phyloP scores from a whole-genome alignment of 1,140 invertebrate species.

The Phocides pigmalion region DNA sequence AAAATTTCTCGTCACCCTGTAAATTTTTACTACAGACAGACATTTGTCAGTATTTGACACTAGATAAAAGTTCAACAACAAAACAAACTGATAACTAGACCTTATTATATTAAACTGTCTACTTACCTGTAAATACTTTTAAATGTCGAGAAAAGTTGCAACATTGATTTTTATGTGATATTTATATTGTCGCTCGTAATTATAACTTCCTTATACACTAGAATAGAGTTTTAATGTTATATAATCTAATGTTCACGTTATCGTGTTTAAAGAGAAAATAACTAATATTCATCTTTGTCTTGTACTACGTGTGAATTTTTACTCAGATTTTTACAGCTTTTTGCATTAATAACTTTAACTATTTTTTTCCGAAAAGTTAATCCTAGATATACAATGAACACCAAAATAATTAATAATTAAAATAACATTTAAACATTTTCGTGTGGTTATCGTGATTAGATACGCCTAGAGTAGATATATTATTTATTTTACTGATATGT shows the following conservation, averaged over 20 bases:
- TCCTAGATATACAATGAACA: no score
- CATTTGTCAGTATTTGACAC: not conserved
- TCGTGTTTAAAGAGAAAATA: not conserved
- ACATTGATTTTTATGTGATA: slow-evolving; percentile 18
- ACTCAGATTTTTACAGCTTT: not conserved
- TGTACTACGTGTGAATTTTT: not conserved
- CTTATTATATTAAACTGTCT: no score
- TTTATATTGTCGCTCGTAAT: slow-evolving; percentile 23
- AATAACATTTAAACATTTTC: no score
- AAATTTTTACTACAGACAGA: not conserved
- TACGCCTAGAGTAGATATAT: no score
- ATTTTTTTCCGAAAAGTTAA: no score
- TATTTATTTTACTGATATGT: no score
- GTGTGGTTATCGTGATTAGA: no score
- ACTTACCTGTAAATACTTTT: slow-evolving; percentile 12
- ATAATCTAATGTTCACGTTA: not conserved
- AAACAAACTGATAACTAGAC: not conserved
- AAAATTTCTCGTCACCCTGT: no score
- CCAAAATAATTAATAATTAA: no score
- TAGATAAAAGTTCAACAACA: not conserved
- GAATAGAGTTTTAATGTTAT: slow-evolving; percentile 14
- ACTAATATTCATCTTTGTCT: not conserved
- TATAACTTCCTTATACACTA: slow-evolving; percentile 8
- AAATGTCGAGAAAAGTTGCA: slow-evolving; percentile 13
- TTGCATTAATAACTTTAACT: no score